Conservation (phyloP, 2,113 vertebrate genomes). For the Pluvianellus socialis region DNA sequence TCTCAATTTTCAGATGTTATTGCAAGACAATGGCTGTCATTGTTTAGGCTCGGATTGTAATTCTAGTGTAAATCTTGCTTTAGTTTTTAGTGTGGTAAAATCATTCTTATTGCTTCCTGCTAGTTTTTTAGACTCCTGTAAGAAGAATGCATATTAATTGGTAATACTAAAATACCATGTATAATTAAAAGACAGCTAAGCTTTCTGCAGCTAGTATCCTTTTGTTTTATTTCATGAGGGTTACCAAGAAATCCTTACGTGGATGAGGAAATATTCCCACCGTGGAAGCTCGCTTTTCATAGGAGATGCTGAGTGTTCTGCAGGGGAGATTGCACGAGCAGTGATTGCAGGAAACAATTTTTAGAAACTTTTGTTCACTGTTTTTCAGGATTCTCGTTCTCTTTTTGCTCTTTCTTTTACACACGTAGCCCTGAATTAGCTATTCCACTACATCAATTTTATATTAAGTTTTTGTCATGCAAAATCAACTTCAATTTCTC, state of each 20-base stretch:
- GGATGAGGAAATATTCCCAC: background rate
- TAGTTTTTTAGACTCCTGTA: background rate
- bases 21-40: conserved; percentile 53
- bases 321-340: background rate
- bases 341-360: background rate
- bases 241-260: background rate
- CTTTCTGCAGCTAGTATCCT: background rate
- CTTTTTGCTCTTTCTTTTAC: background rate
- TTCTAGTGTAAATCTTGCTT: conserved; percentile 33
- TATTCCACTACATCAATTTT: background rate
- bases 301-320: background rate
- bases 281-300: background rate
- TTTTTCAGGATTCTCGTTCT: background rate
- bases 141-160: background rate
- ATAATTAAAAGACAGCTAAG: background rate
- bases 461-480: conserved; percentile 13
- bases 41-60: conserved; percentile 43
- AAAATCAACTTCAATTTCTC: conserved; percentile 48
- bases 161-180: background rate
- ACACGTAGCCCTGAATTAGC: background rate
- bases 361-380: background rate
- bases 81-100: background rate
- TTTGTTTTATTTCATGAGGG: conserved; percentile 1
- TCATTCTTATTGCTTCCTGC: background rate
- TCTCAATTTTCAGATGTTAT: conserved; percentile 69